Percentiles rank a stretch among this genome's conserved stretches.
Evolutionary conservation across 2,113 vertebrate genomes (phyloP).

Genomic region (Epinephelus fuscoguttatus): DNA sequence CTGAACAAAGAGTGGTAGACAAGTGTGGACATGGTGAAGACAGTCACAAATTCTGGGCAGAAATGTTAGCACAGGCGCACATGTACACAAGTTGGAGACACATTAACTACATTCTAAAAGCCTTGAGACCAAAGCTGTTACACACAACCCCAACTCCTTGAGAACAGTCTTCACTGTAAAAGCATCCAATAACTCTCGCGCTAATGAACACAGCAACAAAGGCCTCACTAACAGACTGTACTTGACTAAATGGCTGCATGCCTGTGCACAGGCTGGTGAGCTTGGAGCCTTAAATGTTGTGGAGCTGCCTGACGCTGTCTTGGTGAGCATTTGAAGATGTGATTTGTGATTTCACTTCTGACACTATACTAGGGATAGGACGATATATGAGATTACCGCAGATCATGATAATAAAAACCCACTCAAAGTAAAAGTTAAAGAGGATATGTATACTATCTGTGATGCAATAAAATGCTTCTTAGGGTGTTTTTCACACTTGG

Average conservation of each 20-base stretch:
- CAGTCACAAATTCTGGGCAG: background rate
- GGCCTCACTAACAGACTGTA: background rate
- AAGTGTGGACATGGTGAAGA: conserved; percentile 6
- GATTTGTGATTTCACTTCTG: background rate
- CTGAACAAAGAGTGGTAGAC: background rate
- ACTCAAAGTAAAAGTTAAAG: no score
- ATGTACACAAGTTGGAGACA: background rate
- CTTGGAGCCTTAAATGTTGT: background rate
- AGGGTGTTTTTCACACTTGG: no score
- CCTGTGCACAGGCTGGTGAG: background rate
- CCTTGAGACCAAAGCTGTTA: background rate
- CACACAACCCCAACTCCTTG: background rate
- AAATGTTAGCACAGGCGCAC: background rate
- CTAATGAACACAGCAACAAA: background rate
- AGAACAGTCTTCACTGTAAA: background rate
- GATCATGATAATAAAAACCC: no score
- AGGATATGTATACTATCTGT: no score
- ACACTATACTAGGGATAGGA: no score
- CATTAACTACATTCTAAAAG: background rate
- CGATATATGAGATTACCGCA: no score
- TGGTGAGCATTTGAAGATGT: background rate
- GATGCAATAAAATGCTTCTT: no score
- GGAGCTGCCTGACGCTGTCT: background rate
- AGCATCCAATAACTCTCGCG: background rate
- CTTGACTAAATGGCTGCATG: background rate